Evolutionary conservation across 2,113 vertebrate species (phyloP), one percentile per base, ranked within the genome.

Genomic region (Otolemur garnettii): DNA sequence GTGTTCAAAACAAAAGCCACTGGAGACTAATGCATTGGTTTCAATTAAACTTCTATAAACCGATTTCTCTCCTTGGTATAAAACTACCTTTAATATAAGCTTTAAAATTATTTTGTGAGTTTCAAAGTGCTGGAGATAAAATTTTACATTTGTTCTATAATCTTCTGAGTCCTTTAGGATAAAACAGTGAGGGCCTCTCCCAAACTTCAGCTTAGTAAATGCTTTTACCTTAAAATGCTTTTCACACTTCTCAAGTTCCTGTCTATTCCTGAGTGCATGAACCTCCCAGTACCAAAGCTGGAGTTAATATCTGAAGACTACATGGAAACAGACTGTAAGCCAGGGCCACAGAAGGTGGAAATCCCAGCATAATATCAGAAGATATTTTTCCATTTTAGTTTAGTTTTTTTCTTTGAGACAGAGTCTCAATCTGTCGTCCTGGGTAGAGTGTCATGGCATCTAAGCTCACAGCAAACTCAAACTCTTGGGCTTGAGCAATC

Each of bases 301-400:
- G 90, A 96, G 86, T 57, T 85, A 96, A 97, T 96, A 97, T 96
- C 93, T 95, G 85, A 98, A 89, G 95, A 94, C 74, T 78, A 28
- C 55, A 82, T 87, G 92, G 75, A 92, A 95, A 62, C 69, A 97
- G 91, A 88, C 91, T 97, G 95, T 92, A 96, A 98, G 96, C 79
- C 91, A 85, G 80, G 72, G 96, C 97, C 93, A 75, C 7, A 18
- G 82, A 87, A 97, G 80, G 93, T 97, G 79, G 96, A 97, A 98
- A 97, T 96, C 93, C 89, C 95, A 97, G 69, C 78, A 95, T 79
- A 91, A 92, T 96, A 97, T 97, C 95, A 98, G 95, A 94, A 97
- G 95, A 97, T 85, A 71, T 89, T 98, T 96, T 62, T 64, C 62
- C 26, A 12, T 64, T 64, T 64, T 28, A 18, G 18, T 50, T 45